Base-by-base conservation (phyloP, 2,888 invertebrate species). In the Rhingia rostrata region DNA sequence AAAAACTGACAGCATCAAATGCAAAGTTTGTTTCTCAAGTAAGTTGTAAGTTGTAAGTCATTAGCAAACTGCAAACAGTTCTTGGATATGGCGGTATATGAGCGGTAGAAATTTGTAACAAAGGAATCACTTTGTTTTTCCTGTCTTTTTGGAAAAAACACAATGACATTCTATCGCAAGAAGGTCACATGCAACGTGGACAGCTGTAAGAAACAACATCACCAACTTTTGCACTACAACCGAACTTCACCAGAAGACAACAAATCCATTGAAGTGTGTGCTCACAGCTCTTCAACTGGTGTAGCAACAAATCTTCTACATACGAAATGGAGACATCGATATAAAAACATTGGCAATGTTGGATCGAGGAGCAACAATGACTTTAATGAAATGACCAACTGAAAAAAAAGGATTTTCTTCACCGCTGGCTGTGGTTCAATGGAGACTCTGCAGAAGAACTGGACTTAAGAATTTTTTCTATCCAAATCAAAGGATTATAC, bases 191-290 rank as follows among this genome's bases (percentile, higher is more conserved):
- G 43, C 43, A 43, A 9, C 9, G 43, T 10, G n/a, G n/a, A n/a
- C n/a, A 43, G n/a, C 43, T 43, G 43, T n/a, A 9, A 43, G n/a
- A 43, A 43, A 43, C 43, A 43, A 43, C 43, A 43, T n/a, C 43
- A 43, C n/a, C n/a, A n/a, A 1, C 10, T 43, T 9, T 43, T 43
- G n/a, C 43, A 43, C 43, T 43, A 4, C 5, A 4, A 6, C 0
- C 9, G 43, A 43, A 43, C 10, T 4, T 43, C 43, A 9, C n/a
- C 43, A 43, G 10, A 10, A n/a, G n/a, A 10, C 43, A 43, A 9
- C n/a, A n/a, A 9, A 43, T 9, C 4, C n/a, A n/a, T 4, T 9
- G 43, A 43, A 43, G 4, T 43, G 4, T 43, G 43, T 10, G 39
- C 7, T 10, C 39, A 39, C 39, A 10, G 39, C 10, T 39, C 39